These are phyloP conservation scores for Venustaconcha ellipsiformis DNA, from an alignment of 1,140 invertebrate genomes.

Conservation along the genomic window DNA sequence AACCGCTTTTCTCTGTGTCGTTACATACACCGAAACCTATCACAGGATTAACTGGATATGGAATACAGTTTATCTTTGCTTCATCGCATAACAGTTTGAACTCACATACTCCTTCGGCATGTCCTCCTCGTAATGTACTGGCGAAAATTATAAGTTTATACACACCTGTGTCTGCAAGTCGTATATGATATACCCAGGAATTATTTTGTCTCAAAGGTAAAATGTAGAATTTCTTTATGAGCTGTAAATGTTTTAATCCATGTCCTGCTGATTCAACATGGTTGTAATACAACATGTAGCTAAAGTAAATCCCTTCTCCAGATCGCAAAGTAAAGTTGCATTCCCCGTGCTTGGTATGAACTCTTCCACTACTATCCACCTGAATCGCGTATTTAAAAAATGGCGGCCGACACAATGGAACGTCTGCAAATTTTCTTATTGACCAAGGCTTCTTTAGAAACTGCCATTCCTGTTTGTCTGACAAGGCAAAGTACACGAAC, in stretches of 20 bases:
- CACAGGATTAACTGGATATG: slow-evolving; percentile 23
- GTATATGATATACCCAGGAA: slow-evolving; percentile 10
- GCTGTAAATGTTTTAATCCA: slow-evolving; percentile 7
- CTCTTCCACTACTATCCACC: too few species aligned
- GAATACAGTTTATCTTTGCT: slow-evolving; percentile 11
- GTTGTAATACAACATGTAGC: slow-evolving; percentile 24
- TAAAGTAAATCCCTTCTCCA: neutral
- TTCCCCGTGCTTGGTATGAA: too few species aligned
- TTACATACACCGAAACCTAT: slow-evolving; percentile 11
- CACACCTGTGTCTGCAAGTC: slow-evolving; percentile 22
- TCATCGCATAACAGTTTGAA: slow-evolving; percentile 14
- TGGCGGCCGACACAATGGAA: too few species aligned
- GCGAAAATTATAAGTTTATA: slow-evolving; percentile 18
- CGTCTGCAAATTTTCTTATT: too few species aligned
- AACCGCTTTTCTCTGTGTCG: slow-evolving; percentile 18
- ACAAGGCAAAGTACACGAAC: too few species aligned
- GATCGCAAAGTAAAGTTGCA: too few species aligned
- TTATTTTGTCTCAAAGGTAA: slow-evolving; percentile 8
- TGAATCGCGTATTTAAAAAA: too few species aligned
- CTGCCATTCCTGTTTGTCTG: too few species aligned
- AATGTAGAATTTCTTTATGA: slow-evolving; percentile 3
- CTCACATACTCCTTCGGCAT: neutral
- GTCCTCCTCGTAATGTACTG: neutral
- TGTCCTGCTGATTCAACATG: slow-evolving; percentile 16
- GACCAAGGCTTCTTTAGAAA: too few species aligned